Base-by-base conservation (phyloP, 2,797 vertebrate species). In the Rhinichthys osculus region DNA sequence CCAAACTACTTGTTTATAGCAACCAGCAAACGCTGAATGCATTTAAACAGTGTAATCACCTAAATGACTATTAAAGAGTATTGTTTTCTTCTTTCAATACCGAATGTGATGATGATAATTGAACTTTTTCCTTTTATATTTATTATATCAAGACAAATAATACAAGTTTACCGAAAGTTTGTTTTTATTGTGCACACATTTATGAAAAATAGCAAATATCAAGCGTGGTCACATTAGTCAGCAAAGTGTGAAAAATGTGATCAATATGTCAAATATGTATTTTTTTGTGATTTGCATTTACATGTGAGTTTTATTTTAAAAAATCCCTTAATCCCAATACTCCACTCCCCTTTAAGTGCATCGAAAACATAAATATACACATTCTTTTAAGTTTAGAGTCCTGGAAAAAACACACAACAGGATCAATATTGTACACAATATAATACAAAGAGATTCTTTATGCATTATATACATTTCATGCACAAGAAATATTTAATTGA, bases 391-490 rank as follows among this genome's bases (percentile, higher is more conserved):
- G 19, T 78, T 69, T 64, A 84, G 19, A 87, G 33, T 69, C 70
- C 33, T 78, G 57, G 57, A 71, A 79, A 73, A 54, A 35, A 84
- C 30, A 84, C 40, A 81, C 38, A 86, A 30, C 8, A 14, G 21
- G 14, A 91, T 91, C 92, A 92, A 91, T 82, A 76, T 64, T 54
- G 35, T 23, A 78, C n/a, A 78, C 11, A 62, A 70, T 62, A 59
- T 62, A 93, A 93, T 91, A 89, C 88, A 88, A 74, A 89, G 89
- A 92, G 79, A 93, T 90, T 87, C 23, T 89, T 87, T 89, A 91
- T 92, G 88, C 86, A 92, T 66, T 54, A 69, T 88, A 87, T 93
- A 94, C 90, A 92, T 78, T 94, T 93, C 89, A 80, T 94, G 93
- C 92, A 94, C 62, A 87, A 74, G 72, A 88, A 47, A 90, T 84